Percentiles rank a stretch among this genome's conserved stretches.
phyloP scores from a whole-genome alignment of 2,113 vertebrate genomes.

The Coptodon rendalli region DNA sequence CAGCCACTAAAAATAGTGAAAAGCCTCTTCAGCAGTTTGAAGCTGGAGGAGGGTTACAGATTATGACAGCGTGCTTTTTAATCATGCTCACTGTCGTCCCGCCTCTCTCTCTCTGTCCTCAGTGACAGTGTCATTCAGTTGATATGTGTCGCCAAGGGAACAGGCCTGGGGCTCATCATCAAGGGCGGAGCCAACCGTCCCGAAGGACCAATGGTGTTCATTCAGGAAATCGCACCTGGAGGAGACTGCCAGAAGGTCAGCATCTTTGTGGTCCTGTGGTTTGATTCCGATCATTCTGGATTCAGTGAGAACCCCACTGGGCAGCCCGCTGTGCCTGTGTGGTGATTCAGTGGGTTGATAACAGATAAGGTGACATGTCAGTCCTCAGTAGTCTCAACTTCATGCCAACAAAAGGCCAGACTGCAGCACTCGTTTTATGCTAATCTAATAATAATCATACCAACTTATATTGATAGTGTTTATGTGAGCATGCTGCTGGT shows the following conservation, averaged over 20 bases:
- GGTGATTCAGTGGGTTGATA: background rate
- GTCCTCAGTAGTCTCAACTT: background rate
- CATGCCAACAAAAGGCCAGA: background rate
- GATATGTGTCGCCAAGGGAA: slow-evolving; percentile 83
- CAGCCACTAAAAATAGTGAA: background rate
- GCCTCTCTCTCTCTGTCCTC: background rate
- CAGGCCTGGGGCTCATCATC: slow-evolving; percentile 83
- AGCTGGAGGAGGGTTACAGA: background rate
- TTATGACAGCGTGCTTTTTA: background rate
- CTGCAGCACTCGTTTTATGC: background rate
- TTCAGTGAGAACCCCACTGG: background rate
- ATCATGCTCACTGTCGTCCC: background rate
- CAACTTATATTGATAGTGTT: background rate
- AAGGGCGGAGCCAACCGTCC: slow-evolving; percentile 84
- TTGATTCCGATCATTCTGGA: background rate
- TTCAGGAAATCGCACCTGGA: slow-evolving; percentile 86
- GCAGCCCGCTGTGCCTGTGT: background rate
- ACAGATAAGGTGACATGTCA: background rate
- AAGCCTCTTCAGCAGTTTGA: slow-evolving; percentile 6
- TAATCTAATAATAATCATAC: background rate
- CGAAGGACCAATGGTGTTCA: slow-evolving; percentile 89
- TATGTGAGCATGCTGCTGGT: background rate
- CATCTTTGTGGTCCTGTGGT: background rate
- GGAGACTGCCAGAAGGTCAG: slow-evolving; percentile 91
- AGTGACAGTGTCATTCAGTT: slow-evolving; percentile 79